Base-by-base conservation (phyloP, 2,113 vertebrate species). In the Xiphophorus maculatus region DNA sequence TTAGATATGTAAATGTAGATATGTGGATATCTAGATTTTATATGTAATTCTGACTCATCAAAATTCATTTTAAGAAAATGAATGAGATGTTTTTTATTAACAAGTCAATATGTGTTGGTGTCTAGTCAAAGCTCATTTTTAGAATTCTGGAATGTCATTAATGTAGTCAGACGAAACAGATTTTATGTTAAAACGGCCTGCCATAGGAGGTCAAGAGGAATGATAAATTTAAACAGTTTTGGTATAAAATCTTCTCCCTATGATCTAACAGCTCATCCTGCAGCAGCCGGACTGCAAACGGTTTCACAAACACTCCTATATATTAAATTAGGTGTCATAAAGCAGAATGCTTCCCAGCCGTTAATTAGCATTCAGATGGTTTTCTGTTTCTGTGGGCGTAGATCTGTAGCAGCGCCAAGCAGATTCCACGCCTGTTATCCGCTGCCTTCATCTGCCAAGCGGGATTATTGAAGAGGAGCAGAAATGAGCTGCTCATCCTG, bases 351-450 rank as follows among this genome's bases (percentile, higher is more conserved):
- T 40, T n/a, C 33, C 1, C 48, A 61, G 32, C n/a, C 37, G 28
- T 33, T 40, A 61, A 85, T 81, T 54, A 79, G 42, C 71, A 63
- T 71, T 44, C 74, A 65, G 7, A 37, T 44, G 30, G 60, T 63
- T 9, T 60, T 4, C 10, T 60, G 61, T 70, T 65, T 62, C 11
- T 74, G 48, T 3, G 0, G 73, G 70, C 74, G 27, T 44, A 44
- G 22, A 25, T 22, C 29, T 33, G 8, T 71, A 80, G 89, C 88
- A 80, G 80, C 51, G 54, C 30, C 22, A 22, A 81, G 79, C 90
- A 88, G 82, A 90, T 88, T 85, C 78, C 76, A 77, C 75, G 87
- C 87, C 87, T 82, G 63, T 85, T 86, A 85, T 44, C 82, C 79
- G 37, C 54, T 83, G 76, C 29, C 73, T 27, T 42, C 40, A 40